phyloP scores from a whole-genome alignment of 2,888 invertebrate species.

The Pristionchus maxplancki region DNA sequence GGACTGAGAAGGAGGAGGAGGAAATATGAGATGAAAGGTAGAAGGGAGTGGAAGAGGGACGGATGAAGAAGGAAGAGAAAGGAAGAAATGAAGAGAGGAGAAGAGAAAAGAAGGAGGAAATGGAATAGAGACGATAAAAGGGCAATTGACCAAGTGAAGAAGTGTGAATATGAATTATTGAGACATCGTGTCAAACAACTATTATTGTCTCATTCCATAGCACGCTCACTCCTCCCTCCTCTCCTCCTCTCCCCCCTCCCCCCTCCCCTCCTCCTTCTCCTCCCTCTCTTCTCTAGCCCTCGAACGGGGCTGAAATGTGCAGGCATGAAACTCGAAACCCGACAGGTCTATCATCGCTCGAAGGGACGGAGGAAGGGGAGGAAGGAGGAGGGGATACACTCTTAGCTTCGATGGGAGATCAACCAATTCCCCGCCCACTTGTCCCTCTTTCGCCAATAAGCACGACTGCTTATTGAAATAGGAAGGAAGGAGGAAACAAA shows the following conservation, averaged over 20 bases:
- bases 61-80: neutral
- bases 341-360: constrained; percentile 21
- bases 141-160: neutral
- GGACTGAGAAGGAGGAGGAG: constrained; percentile 40
- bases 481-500: constrained; percentile 14
- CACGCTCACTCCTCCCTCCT: neutral
- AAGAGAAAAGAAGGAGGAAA: neutral
- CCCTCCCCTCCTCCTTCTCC: neutral
- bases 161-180: constrained; percentile 37
- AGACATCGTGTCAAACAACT: constrained; percentile 5
- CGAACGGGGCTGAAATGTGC: constrained; percentile 33
- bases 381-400: constrained; percentile 9
- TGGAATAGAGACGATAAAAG: constrained; percentile 33
- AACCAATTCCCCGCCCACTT: neutral
- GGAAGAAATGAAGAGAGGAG: constrained; percentile 10
- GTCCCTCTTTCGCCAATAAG: neutral
- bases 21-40: constrained; percentile 47
- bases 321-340: constrained; percentile 34
- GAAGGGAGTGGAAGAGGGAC: neutral
- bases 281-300: constrained; percentile 5
- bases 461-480: constrained; percentile 7
- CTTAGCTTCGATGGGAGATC: neutral
- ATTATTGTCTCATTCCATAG: constrained; percentile 1
- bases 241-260: neutral
- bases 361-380: neutral